Percentiles rank a stretch among this genome's conserved stretches.
Conservation (phyloP, 2,113 vertebrate genomes). For the rat (Rattus norvegicus) region DNA sequence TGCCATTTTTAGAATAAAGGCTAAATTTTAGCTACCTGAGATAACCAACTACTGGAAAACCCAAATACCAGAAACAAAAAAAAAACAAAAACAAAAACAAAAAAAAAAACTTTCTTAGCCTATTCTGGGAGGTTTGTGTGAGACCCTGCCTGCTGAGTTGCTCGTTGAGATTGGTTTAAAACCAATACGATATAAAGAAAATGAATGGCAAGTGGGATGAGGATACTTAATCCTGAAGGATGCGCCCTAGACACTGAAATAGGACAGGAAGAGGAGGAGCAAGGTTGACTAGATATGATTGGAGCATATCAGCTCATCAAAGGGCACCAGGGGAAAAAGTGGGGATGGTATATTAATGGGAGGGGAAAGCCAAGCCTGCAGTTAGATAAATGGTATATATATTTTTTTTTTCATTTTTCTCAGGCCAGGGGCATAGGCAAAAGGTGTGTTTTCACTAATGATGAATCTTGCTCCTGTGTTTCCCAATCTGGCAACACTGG, state of each 20-base stretch:
- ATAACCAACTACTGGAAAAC: neutral
- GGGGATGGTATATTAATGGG: neutral
- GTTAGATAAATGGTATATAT: constrained; percentile 34
- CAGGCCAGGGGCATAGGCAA: neutral
- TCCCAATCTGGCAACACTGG: constrained; percentile 43
- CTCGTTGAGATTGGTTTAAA: constrained; percentile 28
- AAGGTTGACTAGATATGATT: neutral
- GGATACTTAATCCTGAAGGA: neutral
- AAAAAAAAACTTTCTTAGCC: neutral
- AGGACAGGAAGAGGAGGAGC: neutral
- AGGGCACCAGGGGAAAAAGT: neutral
- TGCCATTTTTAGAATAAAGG: neutral
- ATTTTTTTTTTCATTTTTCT: constrained; percentile 59
- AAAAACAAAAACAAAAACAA: neutral
- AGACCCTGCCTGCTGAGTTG: constrained; percentile 27
- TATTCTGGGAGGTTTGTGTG: neutral
- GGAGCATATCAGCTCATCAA: constrained; percentile 12
- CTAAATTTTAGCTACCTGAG: neutral
- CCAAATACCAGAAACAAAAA: neutral
- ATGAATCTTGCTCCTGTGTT: constrained; percentile 62
- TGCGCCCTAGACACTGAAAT: constrained; percentile 26
- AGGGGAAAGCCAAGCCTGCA: neutral
- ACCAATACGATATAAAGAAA: constrained; percentile 48
- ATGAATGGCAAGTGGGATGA: constrained; percentile 14
- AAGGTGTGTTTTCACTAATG: constrained; percentile 53